Conservation (phyloP, 64 coral and sea anemone species). For the Stichodactyla helianthus region DNA sequence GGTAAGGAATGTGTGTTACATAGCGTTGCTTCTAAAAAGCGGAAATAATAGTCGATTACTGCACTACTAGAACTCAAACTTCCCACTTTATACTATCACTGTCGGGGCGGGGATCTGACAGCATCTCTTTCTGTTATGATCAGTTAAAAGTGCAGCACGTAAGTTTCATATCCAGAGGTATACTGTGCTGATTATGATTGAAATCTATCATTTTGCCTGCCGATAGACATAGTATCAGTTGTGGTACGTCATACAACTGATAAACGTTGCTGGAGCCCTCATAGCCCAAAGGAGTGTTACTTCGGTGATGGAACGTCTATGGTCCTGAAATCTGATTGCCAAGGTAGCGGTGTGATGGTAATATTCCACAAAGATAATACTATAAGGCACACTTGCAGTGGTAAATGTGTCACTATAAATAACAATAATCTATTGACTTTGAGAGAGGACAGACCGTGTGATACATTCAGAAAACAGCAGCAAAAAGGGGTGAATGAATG, state of each 20-base stretch:
- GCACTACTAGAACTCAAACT: no score
- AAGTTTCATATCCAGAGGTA: no score
- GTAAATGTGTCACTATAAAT: constrained; percentile 56
- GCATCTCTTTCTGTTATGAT: no score
- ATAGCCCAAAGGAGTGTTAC: constrained; percentile 4
- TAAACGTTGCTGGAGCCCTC: constrained; percentile 73
- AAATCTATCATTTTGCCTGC: not conserved
- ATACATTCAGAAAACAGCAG: constrained; percentile 23
- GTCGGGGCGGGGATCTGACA: no score
- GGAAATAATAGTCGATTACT: no score
- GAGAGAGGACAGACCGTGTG: constrained; percentile 30
- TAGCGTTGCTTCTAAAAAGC: no score
- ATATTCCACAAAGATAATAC: constrained; percentile 44
- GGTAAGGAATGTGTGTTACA: constrained; percentile 23
- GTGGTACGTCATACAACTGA: constrained; percentile 32
- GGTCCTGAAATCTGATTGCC: constrained; percentile 54
- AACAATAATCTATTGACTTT: constrained; percentile 33
- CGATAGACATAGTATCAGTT: constrained; percentile 69
- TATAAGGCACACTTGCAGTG: constrained; percentile 68
- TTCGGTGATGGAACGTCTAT: constrained; percentile 36
- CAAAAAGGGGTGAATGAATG: not conserved
- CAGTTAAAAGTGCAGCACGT: no score
- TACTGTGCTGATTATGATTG: not conserved
- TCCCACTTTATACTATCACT: no score
- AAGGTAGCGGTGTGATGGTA: constrained; percentile 63